Conservation (phyloP, 2,888 invertebrate genomes). For the Trichopria drosophilae region DNA sequence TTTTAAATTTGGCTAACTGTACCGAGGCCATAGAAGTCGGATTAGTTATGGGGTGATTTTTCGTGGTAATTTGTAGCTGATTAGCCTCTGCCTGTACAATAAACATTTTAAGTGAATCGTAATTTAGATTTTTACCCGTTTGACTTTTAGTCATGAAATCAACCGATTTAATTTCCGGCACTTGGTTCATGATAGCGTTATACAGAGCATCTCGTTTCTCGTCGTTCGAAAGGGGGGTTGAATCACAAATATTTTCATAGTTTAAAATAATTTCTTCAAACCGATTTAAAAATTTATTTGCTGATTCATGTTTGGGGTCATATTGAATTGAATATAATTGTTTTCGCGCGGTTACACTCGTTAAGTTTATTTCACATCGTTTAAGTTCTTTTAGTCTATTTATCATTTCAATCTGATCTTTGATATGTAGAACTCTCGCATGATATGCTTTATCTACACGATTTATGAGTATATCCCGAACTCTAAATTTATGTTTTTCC, state of each 20-base stretch:
- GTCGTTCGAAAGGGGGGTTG: conserved; percentile 1
- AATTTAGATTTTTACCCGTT: conserved; percentile 12
- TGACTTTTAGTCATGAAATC: conserved; percentile 20
- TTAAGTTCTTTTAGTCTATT: too few relatives aligned
- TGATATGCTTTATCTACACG: conserved; percentile 6
- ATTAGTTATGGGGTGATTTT: background rate
- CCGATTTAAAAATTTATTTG: conserved; percentile 27
- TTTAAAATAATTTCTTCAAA: conserved; percentile 31
- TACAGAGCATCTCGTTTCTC: conserved; percentile 16
- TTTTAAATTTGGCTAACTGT: too few relatives aligned
- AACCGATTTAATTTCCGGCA: conserved; percentile 8
- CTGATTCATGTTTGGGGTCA: conserved; percentile 11
- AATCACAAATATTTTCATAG: conserved; percentile 13
- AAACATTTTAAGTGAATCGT: conserved; percentile 15
- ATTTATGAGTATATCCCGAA: too few relatives aligned
- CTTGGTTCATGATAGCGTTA: background rate
- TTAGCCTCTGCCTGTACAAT: conserved; percentile 17
- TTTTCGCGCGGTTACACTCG: conserved; percentile 9
- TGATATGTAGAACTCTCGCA: conserved; percentile 2
- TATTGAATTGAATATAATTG: too few relatives aligned
- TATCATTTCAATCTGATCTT: conserved; percentile 18
- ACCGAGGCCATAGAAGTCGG: too few relatives aligned
- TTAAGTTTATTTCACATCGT: conserved; percentile 23
- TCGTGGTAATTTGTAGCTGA: too few relatives aligned
- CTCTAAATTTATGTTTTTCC: conserved; percentile 14